These are phyloP conservation scores for Macrophya annulata DNA, from an alignment of 2,888 invertebrate species.

Conservation along the genomic window DNA sequence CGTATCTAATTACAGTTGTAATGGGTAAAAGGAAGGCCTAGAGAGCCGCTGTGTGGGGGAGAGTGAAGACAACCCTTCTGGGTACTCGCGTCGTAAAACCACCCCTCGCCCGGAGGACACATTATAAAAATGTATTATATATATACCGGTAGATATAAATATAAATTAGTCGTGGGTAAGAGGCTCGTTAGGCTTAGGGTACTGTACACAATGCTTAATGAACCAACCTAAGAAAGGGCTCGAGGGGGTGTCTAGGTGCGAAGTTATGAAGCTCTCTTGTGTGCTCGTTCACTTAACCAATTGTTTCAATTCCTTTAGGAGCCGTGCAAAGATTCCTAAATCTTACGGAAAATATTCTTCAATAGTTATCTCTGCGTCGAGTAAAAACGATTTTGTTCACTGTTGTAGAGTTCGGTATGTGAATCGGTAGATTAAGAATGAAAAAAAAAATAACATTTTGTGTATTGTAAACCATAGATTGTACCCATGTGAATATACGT, in stretches of 20 bases:
- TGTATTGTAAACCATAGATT: not conserved
- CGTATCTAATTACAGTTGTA: constrained; percentile 60
- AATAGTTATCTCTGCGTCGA: not conserved
- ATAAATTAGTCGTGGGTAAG: constrained; percentile 64
- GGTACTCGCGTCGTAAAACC: constrained; percentile 58
- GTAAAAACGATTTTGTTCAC: not conserved
- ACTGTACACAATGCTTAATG: constrained; percentile 59
- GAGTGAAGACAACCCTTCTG: constrained; percentile 60
- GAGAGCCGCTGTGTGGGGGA: constrained; percentile 38
- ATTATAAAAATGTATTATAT: constrained; percentile 68
- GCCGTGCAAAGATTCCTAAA: constrained; percentile 4
- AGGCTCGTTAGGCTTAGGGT: constrained; percentile 61
- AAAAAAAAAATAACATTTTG: constrained; percentile 24
- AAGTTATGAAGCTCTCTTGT: constrained; percentile 46
- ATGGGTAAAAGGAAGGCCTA: constrained; percentile 56
- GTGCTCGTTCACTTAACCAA: constrained; percentile 49
- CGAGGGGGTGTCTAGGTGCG: constrained; percentile 51
- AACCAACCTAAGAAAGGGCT: constrained; percentile 58
- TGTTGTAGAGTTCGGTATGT: constrained; percentile 1
- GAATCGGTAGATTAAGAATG: not conserved
- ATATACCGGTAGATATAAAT: constrained; percentile 65
- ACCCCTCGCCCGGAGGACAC: constrained; percentile 63
- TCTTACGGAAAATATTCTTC: not conserved
- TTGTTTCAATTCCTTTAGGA: constrained; percentile 31
- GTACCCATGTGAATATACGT: constrained; percentile 20